Conservation (phyloP, 2,113 vertebrate genomes). For the Rhynchopsitta pachyrhyncha region DNA sequence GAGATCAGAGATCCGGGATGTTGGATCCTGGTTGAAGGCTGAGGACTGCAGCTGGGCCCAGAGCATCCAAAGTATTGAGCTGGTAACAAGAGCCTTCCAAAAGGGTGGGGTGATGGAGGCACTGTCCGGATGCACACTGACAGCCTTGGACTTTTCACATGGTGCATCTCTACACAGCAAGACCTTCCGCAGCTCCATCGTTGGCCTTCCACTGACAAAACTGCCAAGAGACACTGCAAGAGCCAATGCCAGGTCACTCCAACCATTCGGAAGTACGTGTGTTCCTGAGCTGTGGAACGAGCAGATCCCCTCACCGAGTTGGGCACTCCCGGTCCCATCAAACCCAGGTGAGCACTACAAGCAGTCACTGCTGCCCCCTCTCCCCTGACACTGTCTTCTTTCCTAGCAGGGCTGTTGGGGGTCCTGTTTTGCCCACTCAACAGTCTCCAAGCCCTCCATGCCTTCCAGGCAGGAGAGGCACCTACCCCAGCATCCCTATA, state of each 20-base stretch:
- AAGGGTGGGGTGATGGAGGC: background rate
- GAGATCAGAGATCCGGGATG: background rate
- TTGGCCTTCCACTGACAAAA: background rate
- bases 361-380: fast-evolving
- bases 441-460: background rate
- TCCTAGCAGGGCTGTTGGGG: background rate
- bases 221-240: background rate
- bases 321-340: background rate
- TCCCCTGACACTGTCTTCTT: fast-evolving
- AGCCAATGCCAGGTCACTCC: background rate
- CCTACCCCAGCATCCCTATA: background rate
- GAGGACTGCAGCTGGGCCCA: background rate
- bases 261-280: fast-evolving
- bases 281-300: background rate
- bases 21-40: background rate
- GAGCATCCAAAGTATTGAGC: background rate
- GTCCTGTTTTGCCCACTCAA: background rate
- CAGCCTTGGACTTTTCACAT: background rate
- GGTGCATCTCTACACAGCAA: background rate
- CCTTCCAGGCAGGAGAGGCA: background rate
- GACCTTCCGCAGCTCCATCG: background rate
- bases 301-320: background rate
- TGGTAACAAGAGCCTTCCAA: background rate
- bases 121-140: background rate
- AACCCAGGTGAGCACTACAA: background rate